Base-by-base conservation (phyloP, 2,113 vertebrate species). In the Pogonocichla stellata region DNA sequence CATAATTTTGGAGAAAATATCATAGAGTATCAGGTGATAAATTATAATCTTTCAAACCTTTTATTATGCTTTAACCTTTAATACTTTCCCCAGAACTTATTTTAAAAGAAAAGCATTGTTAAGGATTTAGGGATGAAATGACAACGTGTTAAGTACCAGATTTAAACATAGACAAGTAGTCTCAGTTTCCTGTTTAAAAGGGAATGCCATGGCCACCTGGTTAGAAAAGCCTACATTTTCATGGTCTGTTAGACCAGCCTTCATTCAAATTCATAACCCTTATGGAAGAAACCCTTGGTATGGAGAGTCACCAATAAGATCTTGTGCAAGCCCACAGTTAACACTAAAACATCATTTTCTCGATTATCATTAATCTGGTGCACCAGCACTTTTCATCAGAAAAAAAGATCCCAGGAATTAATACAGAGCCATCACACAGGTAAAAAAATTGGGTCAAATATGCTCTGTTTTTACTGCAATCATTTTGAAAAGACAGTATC, bases 391-490 rank as follows among this genome's bases (percentile, higher is more conserved):
- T 80, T 42, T 50, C 20, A 58, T 53, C 14, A 45, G n/a, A n/a
- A 60, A 67, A 75, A 73, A 62, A 14, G 0, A 29, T 33, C 26
- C n/a, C 18, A 71, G 47, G 3, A 90, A 66, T 61, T 93, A 62
- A 61, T 22, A 31, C 0, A 2, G 19, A 64, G 1, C 9, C 26
- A 26, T 18, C 8, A 13, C 31, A 2, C 16, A 42, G 48, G 2
- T n/a, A n/a, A 57, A 75, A 84, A n/a, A 2, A 53, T 9, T 60
- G 11, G 19, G 18, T 84, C 22, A 80, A 51, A 14, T n/a, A 61
- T 51, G 3, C 5, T 7, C 8, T 33, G 12, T 3, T 65, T 77
- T 56, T 56, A 4, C 10, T 45, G 33, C 7, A 67, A 50, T 16
- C n/a, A 18, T 29, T 33, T 45, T 78, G 18, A 62, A 89, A 84